A percentile compares a stretch with the other conserved stretches of the same genome.
Evolutionary conservation across 2,888 invertebrate genomes (phyloP).

Genomic region (Meteorus colon): DNA sequence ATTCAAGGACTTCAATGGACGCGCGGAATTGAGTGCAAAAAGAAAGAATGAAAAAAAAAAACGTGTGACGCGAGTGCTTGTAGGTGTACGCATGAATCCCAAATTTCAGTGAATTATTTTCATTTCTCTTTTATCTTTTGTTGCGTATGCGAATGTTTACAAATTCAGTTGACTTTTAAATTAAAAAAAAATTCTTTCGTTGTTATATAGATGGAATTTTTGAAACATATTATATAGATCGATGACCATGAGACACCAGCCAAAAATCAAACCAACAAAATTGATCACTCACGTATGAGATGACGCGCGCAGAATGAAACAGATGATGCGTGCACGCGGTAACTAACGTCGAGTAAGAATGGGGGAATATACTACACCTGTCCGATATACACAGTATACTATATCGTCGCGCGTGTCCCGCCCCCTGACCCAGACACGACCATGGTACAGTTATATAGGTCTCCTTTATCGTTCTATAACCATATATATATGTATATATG

Average conservation of each 20-base stretch:
- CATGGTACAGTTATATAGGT: constrained; percentile 75
- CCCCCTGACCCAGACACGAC: constrained; percentile 77
- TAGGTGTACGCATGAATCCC: neutral
- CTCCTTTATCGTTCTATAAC: constrained; percentile 56
- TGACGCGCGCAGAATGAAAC: constrained; percentile 16
- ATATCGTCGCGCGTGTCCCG: constrained; percentile 72
- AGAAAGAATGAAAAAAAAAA: neutral
- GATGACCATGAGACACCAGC: neutral
- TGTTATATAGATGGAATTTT: no score
- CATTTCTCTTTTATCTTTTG: neutral
- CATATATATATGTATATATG: constrained; percentile 12
- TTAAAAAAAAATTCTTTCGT: no score
- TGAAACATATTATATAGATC: no score
- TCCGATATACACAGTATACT: constrained; percentile 71
- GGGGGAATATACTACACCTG: constrained; percentile 73
- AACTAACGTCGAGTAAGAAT: constrained; percentile 72
- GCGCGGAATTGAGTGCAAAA: neutral
- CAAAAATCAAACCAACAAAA: constrained; percentile 4
- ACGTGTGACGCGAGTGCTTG: neutral
- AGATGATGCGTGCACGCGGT: constrained; percentile 61
- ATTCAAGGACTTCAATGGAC: constrained; percentile 9
- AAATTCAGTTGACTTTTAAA: no score
- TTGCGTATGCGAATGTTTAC: neutral
- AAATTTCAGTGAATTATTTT: neutral
- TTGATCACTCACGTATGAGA: constrained; percentile 13